Percentiles rank a stretch among this genome's conserved stretches.
Evolutionary conservation across 2,113 vertebrate genomes (phyloP).

Genomic region (Lipophrys pholis): DNA sequence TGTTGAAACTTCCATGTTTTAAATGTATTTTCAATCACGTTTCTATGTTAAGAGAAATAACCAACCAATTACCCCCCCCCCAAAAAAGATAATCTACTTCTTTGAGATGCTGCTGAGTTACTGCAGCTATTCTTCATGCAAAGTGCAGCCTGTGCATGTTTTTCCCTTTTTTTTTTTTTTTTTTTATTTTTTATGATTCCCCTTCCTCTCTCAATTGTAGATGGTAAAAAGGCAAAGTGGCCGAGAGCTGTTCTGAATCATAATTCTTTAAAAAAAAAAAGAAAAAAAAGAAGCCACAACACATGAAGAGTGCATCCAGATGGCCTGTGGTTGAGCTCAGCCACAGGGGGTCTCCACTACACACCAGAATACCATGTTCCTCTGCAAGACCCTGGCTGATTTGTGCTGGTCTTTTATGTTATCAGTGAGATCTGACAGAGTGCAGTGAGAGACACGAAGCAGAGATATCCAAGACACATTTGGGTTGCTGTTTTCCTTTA

Average conservation of each 20-base stretch:
- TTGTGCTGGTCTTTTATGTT: slow-evolving; percentile 4
- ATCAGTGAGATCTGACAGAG: slow-evolving; percentile 20
- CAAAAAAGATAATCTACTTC: too few relatives aligned
- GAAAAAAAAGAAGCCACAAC: background rate
- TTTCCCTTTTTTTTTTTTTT: background rate
- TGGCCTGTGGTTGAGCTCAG: slow-evolving; percentile 61
- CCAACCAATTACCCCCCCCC: too few relatives aligned
- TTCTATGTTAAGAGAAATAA: too few relatives aligned
- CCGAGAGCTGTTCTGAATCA: slow-evolving; percentile 22
- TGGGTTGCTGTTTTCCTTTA: slow-evolving; percentile 76
- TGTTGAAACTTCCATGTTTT: too few relatives aligned
- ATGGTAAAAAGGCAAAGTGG: slow-evolving; percentile 1
- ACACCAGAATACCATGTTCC: slow-evolving; percentile 43
- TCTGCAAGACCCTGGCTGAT: slow-evolving; percentile 18
- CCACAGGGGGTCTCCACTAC: slow-evolving; percentile 72
- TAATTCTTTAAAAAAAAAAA: too few relatives aligned
- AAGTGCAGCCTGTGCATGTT: background rate
- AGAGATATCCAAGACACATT: slow-evolving; percentile 56
- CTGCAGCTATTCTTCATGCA: slow-evolving; percentile 14
- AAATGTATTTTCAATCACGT: too few relatives aligned
- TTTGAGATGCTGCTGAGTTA: slow-evolving; percentile 16
- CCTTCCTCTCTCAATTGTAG: background rate
- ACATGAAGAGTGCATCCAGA: slow-evolving; percentile 49
- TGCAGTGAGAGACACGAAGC: slow-evolving; percentile 14
- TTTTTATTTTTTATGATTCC: too few relatives aligned